These are phyloP conservation scores for Drosophila peninsularis DNA, from an alignment of 2,888 invertebrate genomes.

Conservation along the genomic window DNA sequence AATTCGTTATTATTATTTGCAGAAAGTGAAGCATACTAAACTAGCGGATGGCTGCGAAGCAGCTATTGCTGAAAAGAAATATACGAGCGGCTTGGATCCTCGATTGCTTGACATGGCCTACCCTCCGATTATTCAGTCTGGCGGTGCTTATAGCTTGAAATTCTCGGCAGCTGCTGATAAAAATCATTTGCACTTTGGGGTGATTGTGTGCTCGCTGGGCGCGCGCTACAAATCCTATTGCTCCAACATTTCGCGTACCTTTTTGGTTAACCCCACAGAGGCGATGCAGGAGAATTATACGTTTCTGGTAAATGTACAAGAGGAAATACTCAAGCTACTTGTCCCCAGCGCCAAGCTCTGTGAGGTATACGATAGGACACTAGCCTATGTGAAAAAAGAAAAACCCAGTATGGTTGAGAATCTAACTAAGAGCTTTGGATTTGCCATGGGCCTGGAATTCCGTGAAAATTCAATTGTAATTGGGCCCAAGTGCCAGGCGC, in stretches of 20 bases:
- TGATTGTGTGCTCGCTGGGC: constrained; percentile 97
- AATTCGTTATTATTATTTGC: constrained; percentile 73
- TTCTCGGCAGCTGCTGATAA: constrained; percentile 98
- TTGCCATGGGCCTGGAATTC: constrained; percentile 99
- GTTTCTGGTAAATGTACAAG: constrained; percentile 94
- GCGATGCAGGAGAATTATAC: constrained; percentile 94
- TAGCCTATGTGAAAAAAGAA: constrained; percentile 93
- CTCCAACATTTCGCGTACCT: constrained; percentile 97
- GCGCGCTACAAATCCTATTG: constrained; percentile 98
- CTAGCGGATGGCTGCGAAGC: constrained; percentile 97
- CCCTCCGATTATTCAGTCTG: constrained; percentile 99
- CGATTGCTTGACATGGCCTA: constrained; percentile 98
- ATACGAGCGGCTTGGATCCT: constrained; percentile 95
- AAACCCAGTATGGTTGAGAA: constrained; percentile 94
- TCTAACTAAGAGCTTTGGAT: constrained; percentile 97
- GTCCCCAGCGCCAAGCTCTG: constrained; percentile 93
- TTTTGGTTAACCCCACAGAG: constrained; percentile 96
- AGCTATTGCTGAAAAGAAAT: constrained; percentile 97
- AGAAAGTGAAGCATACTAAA: constrained; percentile 98
- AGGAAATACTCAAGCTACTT: constrained; percentile 94
- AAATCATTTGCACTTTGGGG: constrained; percentile 96
- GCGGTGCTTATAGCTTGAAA: constrained; percentile 98
- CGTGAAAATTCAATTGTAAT: constrained; percentile 97
- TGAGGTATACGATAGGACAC: constrained; percentile 93
- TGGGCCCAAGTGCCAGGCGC: constrained; percentile 93